These are phyloP conservation scores for Pseudorhiza aurosa DNA, from an alignment of 30 jellyfish, hydroid and myxozoan genomes.

Conservation along the genomic window DNA sequence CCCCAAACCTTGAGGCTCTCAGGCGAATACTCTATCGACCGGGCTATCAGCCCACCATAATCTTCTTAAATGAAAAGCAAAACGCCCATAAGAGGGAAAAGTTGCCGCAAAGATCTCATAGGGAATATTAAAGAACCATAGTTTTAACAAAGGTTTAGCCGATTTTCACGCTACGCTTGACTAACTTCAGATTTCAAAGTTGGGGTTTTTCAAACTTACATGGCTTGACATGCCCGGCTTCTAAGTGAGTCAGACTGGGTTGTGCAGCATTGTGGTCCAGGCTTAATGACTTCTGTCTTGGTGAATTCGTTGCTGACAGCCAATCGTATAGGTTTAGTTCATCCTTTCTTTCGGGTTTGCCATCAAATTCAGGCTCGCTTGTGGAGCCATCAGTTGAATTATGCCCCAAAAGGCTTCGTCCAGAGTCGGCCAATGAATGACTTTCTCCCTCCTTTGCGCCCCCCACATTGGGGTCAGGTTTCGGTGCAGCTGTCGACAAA, in stretches of 20 bases:
- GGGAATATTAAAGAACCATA: neutral
- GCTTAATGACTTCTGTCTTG: constrained; percentile 35
- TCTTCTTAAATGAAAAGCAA: neutral
- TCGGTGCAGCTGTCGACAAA: too few relatives aligned
- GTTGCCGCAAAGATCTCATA: neutral
- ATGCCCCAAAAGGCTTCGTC: constrained; percentile 44
- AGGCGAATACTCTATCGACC: too few relatives aligned
- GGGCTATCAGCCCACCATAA: too few relatives aligned
- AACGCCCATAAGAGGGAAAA: too few relatives aligned
- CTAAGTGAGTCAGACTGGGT: neutral
- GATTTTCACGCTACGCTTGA: neutral
- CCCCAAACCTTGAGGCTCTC: too few relatives aligned
- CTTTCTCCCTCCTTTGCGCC: neutral
- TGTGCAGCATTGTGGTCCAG: neutral
- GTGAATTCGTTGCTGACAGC: constrained; percentile 74
- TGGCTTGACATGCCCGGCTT: neutral
- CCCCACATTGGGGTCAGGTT: too few relatives aligned
- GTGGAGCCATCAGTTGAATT: constrained; percentile 43
- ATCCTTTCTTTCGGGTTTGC: constrained; percentile 27
- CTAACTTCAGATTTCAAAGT: neutral
- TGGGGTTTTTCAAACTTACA: neutral
- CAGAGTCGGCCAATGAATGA: constrained; percentile 56
- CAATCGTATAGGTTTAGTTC: constrained; percentile 68
- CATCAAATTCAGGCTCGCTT: constrained; percentile 32
- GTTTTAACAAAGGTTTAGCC: neutral